Conservation (phyloP, 2,797 vertebrate genomes). For the Kryptopterus vitreolus region DNA sequence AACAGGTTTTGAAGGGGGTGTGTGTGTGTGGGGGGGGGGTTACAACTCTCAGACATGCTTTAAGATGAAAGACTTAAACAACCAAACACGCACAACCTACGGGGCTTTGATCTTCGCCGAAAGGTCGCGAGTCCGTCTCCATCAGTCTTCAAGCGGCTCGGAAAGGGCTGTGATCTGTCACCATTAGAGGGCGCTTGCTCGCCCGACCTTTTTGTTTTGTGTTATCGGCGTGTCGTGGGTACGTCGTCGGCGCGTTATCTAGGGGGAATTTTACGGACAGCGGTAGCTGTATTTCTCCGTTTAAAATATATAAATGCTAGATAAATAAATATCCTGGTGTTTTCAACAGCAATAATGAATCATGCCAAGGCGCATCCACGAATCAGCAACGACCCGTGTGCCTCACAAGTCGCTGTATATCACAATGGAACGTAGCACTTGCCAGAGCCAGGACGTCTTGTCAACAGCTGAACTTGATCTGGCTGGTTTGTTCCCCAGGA, state of each 20-base stretch:
- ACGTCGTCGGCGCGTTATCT: not conserved
- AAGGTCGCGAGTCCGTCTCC: conserved; percentile 69
- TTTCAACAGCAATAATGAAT: not conserved
- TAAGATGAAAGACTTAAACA: conserved; percentile 75
- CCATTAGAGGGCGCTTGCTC: conserved; percentile 50
- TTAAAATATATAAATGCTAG: conserved; percentile 8
- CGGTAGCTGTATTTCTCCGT: not conserved
- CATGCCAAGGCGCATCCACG: not conserved
- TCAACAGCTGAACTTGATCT: conserved; percentile 79
- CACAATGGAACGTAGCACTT: conserved; percentile 82
- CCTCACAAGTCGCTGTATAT: conserved; percentile 70
- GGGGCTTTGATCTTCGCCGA: conserved; percentile 76
- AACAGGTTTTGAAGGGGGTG: too few relatives aligned
- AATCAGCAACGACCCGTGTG: conserved; percentile 49
- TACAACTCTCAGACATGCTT: conserved; percentile 57
- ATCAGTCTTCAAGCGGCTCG: conserved; percentile 64
- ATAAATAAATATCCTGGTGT: not conserved
- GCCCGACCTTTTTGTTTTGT: conserved; percentile 30
- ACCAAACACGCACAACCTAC: conserved; percentile 65
- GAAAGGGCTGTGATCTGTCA: conserved; percentile 44
- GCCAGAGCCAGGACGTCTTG: conserved; percentile 72
- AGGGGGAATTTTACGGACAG: not conserved
- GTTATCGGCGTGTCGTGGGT: not conserved
- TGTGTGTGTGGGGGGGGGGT: too few relatives aligned
- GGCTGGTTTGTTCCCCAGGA: conserved; percentile 70